phyloP scores from a whole-genome alignment of 2,797 vertebrate genomes.

The Vireo griseus region DNA sequence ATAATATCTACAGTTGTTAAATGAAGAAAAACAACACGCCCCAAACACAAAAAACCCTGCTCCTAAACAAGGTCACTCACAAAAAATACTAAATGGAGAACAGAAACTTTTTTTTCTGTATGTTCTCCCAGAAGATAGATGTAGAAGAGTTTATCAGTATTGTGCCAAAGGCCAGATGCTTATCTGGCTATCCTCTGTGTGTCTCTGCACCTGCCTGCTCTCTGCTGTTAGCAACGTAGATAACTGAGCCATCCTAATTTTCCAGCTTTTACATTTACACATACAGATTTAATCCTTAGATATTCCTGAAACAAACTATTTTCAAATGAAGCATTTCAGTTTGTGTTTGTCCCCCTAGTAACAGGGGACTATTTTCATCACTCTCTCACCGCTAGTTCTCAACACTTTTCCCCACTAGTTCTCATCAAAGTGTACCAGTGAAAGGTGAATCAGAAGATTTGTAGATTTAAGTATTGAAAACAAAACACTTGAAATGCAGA shows the following conservation, averaged over 20 bases:
- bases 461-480: neutral
- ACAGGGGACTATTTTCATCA: neutral
- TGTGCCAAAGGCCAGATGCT: neutral
- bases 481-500: neutral
- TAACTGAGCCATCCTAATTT: neutral
- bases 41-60: rapidly evolving
- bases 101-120: neutral
- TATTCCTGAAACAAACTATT: neutral
- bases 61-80: neutral
- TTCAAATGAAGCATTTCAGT: neutral
- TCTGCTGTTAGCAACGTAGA: neutral
- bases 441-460: neutral
- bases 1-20: neutral
- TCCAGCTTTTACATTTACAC: neutral
- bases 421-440: neutral
- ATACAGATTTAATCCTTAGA: neutral
- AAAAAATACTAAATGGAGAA: neutral
- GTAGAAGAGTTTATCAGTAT: neutral
- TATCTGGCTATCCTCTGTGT: neutral
- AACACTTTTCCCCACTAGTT: neutral
- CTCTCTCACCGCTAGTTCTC: neutral
- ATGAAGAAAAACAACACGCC: neutral
- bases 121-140: neutral
- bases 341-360: neutral
- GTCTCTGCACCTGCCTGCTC: neutral